phyloP scores from a whole-genome alignment of 2,113 vertebrate species.

The Siphamia tubifer region DNA sequence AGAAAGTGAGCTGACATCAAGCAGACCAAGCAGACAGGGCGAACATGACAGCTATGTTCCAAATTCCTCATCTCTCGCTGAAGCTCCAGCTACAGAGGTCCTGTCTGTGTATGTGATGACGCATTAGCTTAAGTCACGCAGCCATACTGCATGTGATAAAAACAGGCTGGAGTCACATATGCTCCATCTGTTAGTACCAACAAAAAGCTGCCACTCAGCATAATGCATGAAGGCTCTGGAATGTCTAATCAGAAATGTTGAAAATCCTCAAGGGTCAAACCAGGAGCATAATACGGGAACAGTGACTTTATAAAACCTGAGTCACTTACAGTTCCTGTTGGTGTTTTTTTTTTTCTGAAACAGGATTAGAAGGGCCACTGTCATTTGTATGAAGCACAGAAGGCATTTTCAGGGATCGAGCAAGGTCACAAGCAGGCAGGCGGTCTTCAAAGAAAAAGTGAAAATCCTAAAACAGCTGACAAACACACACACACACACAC shows the following conservation, averaged over 20 bases:
- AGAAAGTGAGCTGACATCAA: conserved; percentile 40
- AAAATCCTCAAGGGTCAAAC: conserved; percentile 41
- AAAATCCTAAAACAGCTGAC: conserved; percentile 20
- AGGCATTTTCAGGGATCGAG: conserved; percentile 15
- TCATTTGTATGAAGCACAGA: conserved; percentile 36
- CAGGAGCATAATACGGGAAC: conserved; percentile 8
- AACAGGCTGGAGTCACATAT: conserved; percentile 26
- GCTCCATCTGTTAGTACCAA: conserved; percentile 6
- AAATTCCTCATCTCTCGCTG: conserved; percentile 68
- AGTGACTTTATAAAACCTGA: conserved; percentile 10
- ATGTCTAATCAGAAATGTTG: conserved; percentile 40
- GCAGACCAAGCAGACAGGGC: conserved; percentile 54
- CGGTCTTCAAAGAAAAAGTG: conserved; percentile 25
- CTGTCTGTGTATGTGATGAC: conserved; percentile 55
- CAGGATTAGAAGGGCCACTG: conserved; percentile 6
- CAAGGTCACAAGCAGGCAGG: conserved; percentile 36
- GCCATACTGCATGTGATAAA: conserved; percentile 24
- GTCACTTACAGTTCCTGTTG: conserved; percentile 11
- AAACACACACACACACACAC: conserved; percentile 17
- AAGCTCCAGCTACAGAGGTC: conserved; percentile 40
- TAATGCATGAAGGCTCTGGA: conserved; percentile 20
- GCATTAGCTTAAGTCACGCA: conserved; percentile 26
- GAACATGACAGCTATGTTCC: conserved; percentile 60
- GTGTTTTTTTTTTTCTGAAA: conserved; percentile 14
- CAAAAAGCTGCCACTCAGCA: not conserved